phyloP scores from a whole-genome alignment of 2,888 invertebrate species.

The Drosophila cognata region DNA sequence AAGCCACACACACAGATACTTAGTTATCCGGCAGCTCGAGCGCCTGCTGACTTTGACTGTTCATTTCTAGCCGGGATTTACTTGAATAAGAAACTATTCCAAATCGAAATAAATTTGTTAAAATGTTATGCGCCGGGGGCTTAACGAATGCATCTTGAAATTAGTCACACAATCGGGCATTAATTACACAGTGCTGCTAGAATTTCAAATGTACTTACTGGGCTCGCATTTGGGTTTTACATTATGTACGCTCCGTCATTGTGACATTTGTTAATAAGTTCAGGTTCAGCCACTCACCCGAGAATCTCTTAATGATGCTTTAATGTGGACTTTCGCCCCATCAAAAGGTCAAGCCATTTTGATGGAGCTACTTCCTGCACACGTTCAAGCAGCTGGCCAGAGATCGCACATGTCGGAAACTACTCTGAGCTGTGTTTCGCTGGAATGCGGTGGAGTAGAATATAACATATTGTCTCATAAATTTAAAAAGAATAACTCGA shows the following conservation, averaged over 20 bases:
- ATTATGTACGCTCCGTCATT: constrained; percentile 10
- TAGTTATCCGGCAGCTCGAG: neutral
- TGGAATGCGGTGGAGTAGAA: too few species aligned
- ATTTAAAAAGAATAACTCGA: neutral
- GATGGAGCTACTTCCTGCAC: constrained; percentile 38
- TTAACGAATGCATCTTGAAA: constrained; percentile 45
- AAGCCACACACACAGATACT: constrained; percentile 12
- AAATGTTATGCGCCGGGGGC: constrained; percentile 31
- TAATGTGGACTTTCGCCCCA: constrained; percentile 56
- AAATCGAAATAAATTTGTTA: constrained; percentile 16
- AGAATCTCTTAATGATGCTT: constrained; percentile 18
- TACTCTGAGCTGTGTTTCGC: neutral
- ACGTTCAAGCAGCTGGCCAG: constrained; percentile 15
- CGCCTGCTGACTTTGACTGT: neutral
- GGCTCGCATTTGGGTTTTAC: neutral
- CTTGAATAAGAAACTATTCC: constrained; percentile 35
- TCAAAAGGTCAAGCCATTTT: constrained; percentile 59
- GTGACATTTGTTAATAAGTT: constrained; percentile 54
- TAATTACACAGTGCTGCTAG: constrained; percentile 36
- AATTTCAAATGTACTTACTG: constrained; percentile 24
- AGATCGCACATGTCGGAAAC: constrained; percentile 11
- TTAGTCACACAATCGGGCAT: constrained; percentile 41
- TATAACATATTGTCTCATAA: neutral
- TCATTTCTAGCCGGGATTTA: neutral
- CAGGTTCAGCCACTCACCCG: constrained; percentile 31